Percentiles rank a stretch among this genome's conserved stretches.
These are phyloP conservation scores for Taenioides sp. DNA, from an alignment of 2,797 vertebrate genomes.

Conservation along the genomic window DNA sequence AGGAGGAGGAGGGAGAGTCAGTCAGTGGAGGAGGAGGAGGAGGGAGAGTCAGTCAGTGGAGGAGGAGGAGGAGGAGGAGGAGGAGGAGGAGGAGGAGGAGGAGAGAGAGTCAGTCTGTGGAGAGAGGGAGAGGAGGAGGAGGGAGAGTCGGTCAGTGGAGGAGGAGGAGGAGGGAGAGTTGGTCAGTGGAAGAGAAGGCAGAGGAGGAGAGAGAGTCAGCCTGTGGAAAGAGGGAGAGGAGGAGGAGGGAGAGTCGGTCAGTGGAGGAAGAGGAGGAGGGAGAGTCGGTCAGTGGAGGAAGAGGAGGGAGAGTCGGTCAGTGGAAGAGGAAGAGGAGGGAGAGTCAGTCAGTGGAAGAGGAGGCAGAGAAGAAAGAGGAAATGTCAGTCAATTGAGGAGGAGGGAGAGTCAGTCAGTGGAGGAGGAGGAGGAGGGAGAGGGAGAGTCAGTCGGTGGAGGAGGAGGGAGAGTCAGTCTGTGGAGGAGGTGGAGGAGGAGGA, in stretches of 20 bases:
- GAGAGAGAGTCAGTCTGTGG: neutral
- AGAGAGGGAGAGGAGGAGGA: conserved; percentile 12
- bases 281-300: too few species aligned
- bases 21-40: conserved; percentile 12
- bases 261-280: too few species aligned
- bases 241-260: too few species aligned
- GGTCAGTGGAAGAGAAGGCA: too few species aligned
- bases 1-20: too few species aligned
- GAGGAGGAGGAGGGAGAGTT: conserved; percentile 21
- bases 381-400: conserved; percentile 13
- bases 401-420: conserved; percentile 14
- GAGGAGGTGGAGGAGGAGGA: neutral
- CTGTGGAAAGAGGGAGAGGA: neutral
- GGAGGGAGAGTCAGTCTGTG: too few species aligned
- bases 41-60: conserved; percentile 14
- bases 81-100: too few species aligned
- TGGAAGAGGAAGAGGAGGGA: too few species aligned
- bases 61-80: too few species aligned
- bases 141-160: conserved; percentile 15
- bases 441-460: conserved; percentile 14
- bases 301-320: too few species aligned
- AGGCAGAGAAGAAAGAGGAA: too few species aligned
- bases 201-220: conserved; percentile 21
- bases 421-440: conserved; percentile 20
- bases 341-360: neutral